Evolutionary conservation across 2,888 invertebrate genomes (phyloP), one percentile per base, ranked within the genome.

Genomic region (Hecatera dysodea): DNA sequence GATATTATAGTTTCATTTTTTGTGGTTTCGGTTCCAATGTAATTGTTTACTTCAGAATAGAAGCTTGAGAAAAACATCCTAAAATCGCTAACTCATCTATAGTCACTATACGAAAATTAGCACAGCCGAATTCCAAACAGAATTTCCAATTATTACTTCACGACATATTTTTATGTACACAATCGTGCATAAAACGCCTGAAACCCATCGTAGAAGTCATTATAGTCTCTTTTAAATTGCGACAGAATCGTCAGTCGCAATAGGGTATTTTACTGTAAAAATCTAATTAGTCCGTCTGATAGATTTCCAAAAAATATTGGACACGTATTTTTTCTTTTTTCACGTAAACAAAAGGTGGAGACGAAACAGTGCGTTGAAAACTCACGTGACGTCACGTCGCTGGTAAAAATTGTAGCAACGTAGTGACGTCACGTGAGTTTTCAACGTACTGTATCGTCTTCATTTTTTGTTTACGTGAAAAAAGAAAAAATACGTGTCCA

Each of bases 71-170:
- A 22, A 59, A 59, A 39, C 39, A 48, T 24, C 27, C 36, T n/a
- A 63, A 19, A 24, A 71, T 27, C 36, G 17, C 63, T 50, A 60
- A 57, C 12, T 19, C 7, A 7, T 9, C 33, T 33, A 27, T 60
- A 46, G 12, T 29, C 67, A 50, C 42, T 22, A 69, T 11, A 27
- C 9, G 11, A 12, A 55, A 75, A 67, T 57, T 57, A 56, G 56
- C 42, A 53, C 27, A 2, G 12, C 8, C 5, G 33, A 7, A 62
- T 46, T 57, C 29, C 57, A 67, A 59, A 46, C 22, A 52, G 76
- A 68, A 67, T 75, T 75, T 7, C 46, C 57, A 68, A 69, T 69
- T 15, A 27, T 24, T 50, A 42, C 33, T 67, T 48, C 46, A 77
- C 57, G 33, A 48, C 22, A 27, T 36, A 11, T 19, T 72, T 48